Base-by-base conservation (phyloP, 2,888 invertebrate genomes). In the Arctia plantaginis region DNA sequence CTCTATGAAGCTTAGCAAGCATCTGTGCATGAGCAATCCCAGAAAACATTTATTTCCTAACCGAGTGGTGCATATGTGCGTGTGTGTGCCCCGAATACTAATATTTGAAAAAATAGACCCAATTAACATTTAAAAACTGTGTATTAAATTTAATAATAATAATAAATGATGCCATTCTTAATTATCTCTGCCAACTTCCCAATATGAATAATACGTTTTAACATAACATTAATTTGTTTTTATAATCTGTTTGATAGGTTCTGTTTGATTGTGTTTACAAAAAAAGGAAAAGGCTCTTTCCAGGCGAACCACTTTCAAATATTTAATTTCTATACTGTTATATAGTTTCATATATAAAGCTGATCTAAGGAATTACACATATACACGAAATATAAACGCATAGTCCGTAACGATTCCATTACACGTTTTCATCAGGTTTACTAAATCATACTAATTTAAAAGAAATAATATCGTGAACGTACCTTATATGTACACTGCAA, bases 401-500 rank as follows among this genome's bases (percentile, higher is more conserved):
- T 51, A 12, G 3, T 59, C 15, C 15, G 27, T 55, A 59, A 59
- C 59, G 59, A 59, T 59, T 27, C 1, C 13, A 4, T 27, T 41
- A 12, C 41, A 15, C 23, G 51, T 59, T 15, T 59, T 13, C 59
- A 27, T 59, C 27, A 27, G 18, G 59, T 7, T 62, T 7, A 62
- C 0, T 7, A 23, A 62, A 62, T 18, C 3, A n/a, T 4, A 41
- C 3, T 7, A n/a, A 66, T 41, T 6, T 18, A 62, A 66, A 18
- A 66, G 23, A 30, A 67, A 47, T 30, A 2, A 27, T 3, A 47
- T 47, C 47, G 8, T 62, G 13, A 72, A 71, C 73, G 23, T 70
- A 70, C 70, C 70, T 70, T 70, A 41, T 18, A 67, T 62, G 47
- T 12, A 44, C 41, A 35, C 41, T 30, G 70, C 39, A 69, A 35